A percentile compares a stretch with the other conserved stretches of the same genome.
These are phyloP conservation scores for Philhelius pedissequus DNA, from an alignment of 2,888 invertebrate genomes.

Conservation along the genomic window DNA sequence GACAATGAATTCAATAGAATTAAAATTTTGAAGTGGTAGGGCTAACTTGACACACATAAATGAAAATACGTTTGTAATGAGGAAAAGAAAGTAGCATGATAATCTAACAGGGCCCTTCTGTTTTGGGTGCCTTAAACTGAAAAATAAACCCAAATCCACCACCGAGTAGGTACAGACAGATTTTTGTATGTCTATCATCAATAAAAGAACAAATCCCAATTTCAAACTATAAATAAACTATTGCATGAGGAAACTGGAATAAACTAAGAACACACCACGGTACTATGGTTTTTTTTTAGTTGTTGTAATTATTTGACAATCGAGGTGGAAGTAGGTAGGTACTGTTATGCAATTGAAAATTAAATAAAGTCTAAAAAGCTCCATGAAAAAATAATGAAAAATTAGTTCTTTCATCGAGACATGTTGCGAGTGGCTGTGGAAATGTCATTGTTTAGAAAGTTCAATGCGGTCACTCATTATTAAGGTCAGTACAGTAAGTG, in stretches of 20 bases:
- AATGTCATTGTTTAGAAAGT: conserved; percentile 57
- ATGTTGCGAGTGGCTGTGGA: not conserved
- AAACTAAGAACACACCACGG: not conserved
- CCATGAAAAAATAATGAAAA: conserved; percentile 10
- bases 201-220: not conserved
- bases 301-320: not conserved
- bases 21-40: too few species aligned
- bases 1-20: too few species aligned
- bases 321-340: not conserved
- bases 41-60: too few species aligned
- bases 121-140: too few species aligned
- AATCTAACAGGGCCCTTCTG: too few species aligned
- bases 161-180: too few species aligned
- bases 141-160: too few species aligned
- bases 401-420: not conserved
- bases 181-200: too few species aligned
- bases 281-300: not conserved
- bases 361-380: not conserved
- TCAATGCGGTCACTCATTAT: conserved; percentile 53
- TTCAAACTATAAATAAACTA: not conserved
- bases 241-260: not conserved
- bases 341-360: conserved; percentile 17
- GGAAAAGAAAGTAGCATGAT: too few species aligned
- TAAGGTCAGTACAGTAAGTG: conserved; percentile 54
- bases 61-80: too few species aligned